Evolutionary conservation across 1,140 invertebrate genomes (phyloP), one percentile per base, ranked within the genome.

Genomic region (Drepana arcuata): DNA sequence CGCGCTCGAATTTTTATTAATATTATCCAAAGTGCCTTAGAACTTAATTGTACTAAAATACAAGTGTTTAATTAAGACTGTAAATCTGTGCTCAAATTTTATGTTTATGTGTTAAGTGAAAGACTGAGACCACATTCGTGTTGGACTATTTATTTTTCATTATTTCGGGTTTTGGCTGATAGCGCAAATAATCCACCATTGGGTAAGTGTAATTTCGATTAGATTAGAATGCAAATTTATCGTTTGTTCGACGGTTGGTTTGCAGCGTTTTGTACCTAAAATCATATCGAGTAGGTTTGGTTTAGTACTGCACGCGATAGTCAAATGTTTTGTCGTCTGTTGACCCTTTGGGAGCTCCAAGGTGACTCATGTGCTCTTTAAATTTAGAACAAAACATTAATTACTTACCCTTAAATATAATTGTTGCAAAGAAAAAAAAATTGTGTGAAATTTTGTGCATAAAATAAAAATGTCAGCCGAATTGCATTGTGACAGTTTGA

Each of bases 211-310:
- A 63, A 67, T 64, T 63, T 66, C 58, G 78, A 82, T 82, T 79
- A 82, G 69, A 79, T 82, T 75, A 79, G 67, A 64, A 78, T 81
- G 72, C 67, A 75, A 82, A 74, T 80, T 72, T 72, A 78, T 78
- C 75, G 60, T 62, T 52, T 65, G 51, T 65, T 65, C 24, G 4
- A 26, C 24, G 4, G 10, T 26, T 4, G 24, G 2, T 2, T 26
- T n/a, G n/a, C n/a, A n/a, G n/a, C n/a, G n/a, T 69, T 53, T 53
- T 48, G 57, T 61, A 46, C 55, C 48, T 62, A 49, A 51, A 48
- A 53, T 55, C 52, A 58, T 56, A 59, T 59, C 62, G 42, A 53
- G 62, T 69, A 50, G 65, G 66, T 26, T n/a, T n/a, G n/a, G n/a
- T 52, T 59, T 42, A 57, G 63, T 62, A 44, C 35, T 18, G 41